These are phyloP conservation scores for Dicycla oo DNA, from an alignment of 2,888 invertebrate genomes.

Conservation along the genomic window DNA sequence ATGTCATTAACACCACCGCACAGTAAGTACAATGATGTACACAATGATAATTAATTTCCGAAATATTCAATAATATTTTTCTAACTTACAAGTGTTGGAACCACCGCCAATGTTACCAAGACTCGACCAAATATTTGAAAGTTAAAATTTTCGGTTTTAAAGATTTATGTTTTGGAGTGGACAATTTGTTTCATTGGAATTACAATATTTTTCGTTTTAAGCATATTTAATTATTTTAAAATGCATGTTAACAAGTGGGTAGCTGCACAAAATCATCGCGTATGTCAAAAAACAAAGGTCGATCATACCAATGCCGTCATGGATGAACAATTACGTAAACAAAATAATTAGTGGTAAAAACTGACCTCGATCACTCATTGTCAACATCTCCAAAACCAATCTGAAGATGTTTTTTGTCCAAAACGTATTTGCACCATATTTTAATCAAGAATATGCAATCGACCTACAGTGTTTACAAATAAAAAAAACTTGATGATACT, in stretches of 20 bases:
- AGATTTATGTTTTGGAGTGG: background rate
- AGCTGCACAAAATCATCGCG: constrained; percentile 49
- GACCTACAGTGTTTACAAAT: constrained; percentile 20
- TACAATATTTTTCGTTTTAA: background rate
- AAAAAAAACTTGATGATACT: constrained; percentile 7
- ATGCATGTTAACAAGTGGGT: constrained; percentile 48
- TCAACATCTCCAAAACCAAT: constrained; percentile 70
- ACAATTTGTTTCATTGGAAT: background rate
- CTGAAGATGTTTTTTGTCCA: constrained; percentile 61
- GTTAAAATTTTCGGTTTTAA: background rate
- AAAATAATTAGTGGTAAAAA: constrained; percentile 81
- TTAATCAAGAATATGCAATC: constrained; percentile 35
- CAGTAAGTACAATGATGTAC: constrained; percentile 93
- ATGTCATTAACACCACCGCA: constrained; percentile 95
- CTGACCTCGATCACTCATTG: constrained; percentile 84
- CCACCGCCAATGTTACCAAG: background rate
- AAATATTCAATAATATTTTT: constrained; percentile 2
- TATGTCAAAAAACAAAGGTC: constrained; percentile 80
- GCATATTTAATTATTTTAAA: background rate
- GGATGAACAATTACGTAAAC: constrained; percentile 81
- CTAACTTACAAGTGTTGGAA: background rate
- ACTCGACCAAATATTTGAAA: background rate
- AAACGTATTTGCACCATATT: constrained; percentile 35
- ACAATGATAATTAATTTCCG: constrained; percentile 10
- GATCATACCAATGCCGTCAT: constrained; percentile 83